Evolutionary conservation across 2,888 invertebrate genomes (phyloP).

Genomic region (Yponomeuta evonymella): DNA sequence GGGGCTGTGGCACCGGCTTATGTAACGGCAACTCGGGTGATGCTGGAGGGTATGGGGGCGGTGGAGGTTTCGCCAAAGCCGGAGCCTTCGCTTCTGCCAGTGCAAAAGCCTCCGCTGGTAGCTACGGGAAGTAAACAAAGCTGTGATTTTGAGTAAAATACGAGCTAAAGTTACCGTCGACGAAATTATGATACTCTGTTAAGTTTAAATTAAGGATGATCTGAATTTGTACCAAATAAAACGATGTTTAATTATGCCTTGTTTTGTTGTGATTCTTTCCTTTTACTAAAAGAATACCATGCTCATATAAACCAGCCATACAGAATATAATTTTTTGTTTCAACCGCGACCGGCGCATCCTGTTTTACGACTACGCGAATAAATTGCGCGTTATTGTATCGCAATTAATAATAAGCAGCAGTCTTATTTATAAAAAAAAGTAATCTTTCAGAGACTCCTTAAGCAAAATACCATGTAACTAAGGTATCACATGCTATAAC

Average conservation of each 20-base stretch:
- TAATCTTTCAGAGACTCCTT: too few relatives aligned
- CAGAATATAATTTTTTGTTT: too few relatives aligned
- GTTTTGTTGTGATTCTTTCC: neutral
- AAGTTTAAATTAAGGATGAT: neutral
- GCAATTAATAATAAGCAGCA: too few relatives aligned
- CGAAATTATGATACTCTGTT: neutral
- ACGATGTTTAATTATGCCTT: neutral
- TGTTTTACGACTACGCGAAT: too few relatives aligned
- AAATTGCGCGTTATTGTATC: too few relatives aligned
- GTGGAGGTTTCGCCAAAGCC: neutral
- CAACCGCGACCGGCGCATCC: too few relatives aligned
- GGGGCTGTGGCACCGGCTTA: neutral
- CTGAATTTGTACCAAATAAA: neutral
- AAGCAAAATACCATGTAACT: too few relatives aligned
- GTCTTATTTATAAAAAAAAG: too few relatives aligned
- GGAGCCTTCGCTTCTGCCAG: constrained; percentile 2
- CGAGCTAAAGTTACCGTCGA: neutral
- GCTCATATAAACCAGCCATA: too few relatives aligned
- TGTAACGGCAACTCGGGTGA: neutral
- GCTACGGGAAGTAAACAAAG: neutral
- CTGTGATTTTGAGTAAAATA: neutral
- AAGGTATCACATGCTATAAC: too few relatives aligned
- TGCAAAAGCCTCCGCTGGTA: constrained; percentile 2
- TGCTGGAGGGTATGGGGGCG: neutral
- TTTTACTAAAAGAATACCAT: too few relatives aligned